Conservation (phyloP, 2,888 invertebrate genomes). For the Agriotes lineatus region DNA sequence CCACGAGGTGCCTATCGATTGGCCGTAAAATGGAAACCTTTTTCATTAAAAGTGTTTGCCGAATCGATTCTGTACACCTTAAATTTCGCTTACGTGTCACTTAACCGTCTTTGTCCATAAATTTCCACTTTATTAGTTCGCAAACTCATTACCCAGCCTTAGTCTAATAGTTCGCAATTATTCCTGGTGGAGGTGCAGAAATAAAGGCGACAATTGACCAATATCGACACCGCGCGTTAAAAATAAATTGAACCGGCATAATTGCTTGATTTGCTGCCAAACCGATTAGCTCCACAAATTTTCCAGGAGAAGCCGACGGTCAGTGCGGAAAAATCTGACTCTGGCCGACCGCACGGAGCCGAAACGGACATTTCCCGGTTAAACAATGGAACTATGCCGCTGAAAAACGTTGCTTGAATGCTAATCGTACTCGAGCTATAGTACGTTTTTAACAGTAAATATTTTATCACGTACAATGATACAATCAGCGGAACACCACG, state of each 20-base stretch:
- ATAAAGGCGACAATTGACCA: conserved; percentile 5
- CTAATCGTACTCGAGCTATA: too few species aligned
- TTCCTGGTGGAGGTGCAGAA: conserved; percentile 18
- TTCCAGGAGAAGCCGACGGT: not conserved
- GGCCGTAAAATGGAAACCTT: conserved; percentile 34
- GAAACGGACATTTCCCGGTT: too few species aligned
- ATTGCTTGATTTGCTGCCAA: conserved; percentile 22
- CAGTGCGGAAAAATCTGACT: not conserved
- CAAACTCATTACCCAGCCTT: conserved; percentile 31
- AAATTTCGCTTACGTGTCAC: conserved; percentile 41
- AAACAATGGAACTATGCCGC: too few species aligned
- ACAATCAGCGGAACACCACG: too few species aligned
- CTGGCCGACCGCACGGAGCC: too few species aligned
- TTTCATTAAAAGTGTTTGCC: conserved; percentile 41
- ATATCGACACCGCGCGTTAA: conserved; percentile 8
- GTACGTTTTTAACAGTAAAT: too few species aligned
- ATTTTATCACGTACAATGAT: too few species aligned
- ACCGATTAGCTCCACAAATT: conserved; percentile 1
- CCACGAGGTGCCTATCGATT: conserved; percentile 36
- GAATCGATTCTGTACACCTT: conserved; percentile 42
- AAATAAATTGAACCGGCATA: conserved; percentile 12
- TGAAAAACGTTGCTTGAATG: too few species aligned
- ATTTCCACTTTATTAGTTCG: conserved; percentile 41
- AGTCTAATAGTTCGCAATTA: conserved; percentile 32
- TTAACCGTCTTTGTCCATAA: conserved; percentile 42